Base-by-base conservation (phyloP, 2,888 invertebrate genomes). In the Cosmia trapezina region DNA sequence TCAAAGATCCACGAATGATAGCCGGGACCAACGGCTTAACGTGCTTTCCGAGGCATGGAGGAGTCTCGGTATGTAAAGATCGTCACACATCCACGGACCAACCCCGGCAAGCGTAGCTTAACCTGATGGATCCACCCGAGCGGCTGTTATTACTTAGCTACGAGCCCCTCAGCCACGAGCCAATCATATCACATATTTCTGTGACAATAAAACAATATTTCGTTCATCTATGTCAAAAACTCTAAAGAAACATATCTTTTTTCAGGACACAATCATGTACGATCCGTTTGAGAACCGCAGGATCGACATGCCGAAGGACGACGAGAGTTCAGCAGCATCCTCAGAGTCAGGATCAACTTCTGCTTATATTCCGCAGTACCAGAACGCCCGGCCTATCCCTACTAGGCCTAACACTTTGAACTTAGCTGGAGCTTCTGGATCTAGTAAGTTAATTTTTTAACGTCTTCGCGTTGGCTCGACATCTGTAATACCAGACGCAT, bases 251-350 rank as follows among this genome's bases (percentile, higher is more conserved):
- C 4, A 33, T 2, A 0, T 7, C 5, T 51, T 22, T 33, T 90
- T 90, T 0, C 90, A 95, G 94, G 91, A 95, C 11, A 96, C 96
- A 0, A 95, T 95, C 70, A 91, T 94, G 80, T 95, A 93, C 85
- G 92, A 95, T 51, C 95, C 91, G 0, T 95, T 95, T 79, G 94
- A 95, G 47, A 89, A 95, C 73, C 86, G 91, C 4, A 81, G 93
- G 6, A 95, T 95, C 49, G 88, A 92, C 37, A 73, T 88, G 14
- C 65, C 82, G 2, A 88, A 86, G 19, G 74, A 86, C 0, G 88
- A 87, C 1, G 45, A 70, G 0, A 6, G 17, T 0, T 78, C 85
- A 0, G 12, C 11, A 0, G 22, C 37, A 0, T 83, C 86, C 0
- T 76, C 82, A 0, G 65, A 51, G 0, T 71, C 68, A 57, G 85